Evolutionary conservation across 2,113 vertebrate genomes (phyloP), one percentile per base, ranked within the genome.

Genomic region (Forbesichthys papilliferus): DNA sequence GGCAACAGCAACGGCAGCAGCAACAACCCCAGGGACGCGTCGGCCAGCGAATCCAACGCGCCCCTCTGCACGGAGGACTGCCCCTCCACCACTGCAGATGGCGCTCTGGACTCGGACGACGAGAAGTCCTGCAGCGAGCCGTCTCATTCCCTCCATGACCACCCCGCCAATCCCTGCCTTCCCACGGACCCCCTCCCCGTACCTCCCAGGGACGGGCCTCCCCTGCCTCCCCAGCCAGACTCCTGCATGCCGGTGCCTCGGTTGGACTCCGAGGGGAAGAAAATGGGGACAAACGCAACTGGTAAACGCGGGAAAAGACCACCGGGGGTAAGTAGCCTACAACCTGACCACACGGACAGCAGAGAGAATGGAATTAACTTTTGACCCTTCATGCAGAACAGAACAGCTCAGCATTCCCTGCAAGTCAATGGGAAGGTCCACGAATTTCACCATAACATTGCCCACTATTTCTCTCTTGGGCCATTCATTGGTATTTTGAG

Each of bases 211-310:
- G 95, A 96, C 56, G 93, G 94, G 3, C 93, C 90, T 0, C 96
- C 96, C 0, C 76, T 94, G 66, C 93, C 95, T 0, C 94, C 94
- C 12, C 93, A 92, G 0, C 96, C 96, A 0, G 93, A 94, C 0
- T 80, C 95, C 77, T 95, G 95, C 86, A 99, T 98, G 96, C 94
- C 95, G 4, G 95, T 89, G 48, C 89, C 89, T 27, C 87, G 96
- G 85, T 94, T 94, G 0, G 95, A 96, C 55, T 71, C 88, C 1
- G 87, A 95, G 3, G 75, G 86, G 1, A 84, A 87, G 0, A 59
- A 80, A n/a, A 91, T 85, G 46, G 67, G 71, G 7, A 62, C 61
- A 10, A 93, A 86, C 66, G 70, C 69, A 1, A 78, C 85, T 0
- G 61, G 82, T 6, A 6, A 65, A 16, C 91, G 87, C 10, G 66